phyloP scores from a whole-genome alignment of 2,797 vertebrate species.

The Enteromius anoplus region DNA sequence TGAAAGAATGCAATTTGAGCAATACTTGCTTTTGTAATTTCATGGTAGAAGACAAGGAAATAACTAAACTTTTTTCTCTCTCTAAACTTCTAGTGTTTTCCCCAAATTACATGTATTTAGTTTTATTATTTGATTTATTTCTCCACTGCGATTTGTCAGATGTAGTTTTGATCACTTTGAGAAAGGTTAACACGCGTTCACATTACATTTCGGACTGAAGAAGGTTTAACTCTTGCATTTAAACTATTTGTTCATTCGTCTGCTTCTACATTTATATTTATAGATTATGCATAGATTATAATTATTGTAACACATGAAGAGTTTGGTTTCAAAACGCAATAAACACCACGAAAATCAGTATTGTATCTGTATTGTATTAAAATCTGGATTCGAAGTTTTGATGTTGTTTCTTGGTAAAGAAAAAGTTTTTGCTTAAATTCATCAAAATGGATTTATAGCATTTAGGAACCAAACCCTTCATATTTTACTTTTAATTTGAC shows the following conservation, averaged over 20 bases:
- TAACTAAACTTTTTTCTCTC: constrained; percentile 27
- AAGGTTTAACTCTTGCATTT: neutral
- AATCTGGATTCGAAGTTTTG: no score
- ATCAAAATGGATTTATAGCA: no score
- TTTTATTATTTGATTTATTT: neutral
- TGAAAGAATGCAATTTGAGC: constrained; percentile 69
- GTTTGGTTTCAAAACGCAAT: no score
- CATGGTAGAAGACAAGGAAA: constrained; percentile 40
- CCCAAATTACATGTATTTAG: neutral
- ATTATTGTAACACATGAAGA: no score
- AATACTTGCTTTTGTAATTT: constrained; percentile 63
- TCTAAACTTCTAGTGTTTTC: neutral
- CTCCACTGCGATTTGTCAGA: neutral
- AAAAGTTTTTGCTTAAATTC: no score
- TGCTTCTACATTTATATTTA: neutral
- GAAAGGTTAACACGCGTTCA: neutral
- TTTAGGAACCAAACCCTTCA: no score
- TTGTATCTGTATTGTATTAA: no score
- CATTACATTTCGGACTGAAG: neutral
- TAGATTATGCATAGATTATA: no score
- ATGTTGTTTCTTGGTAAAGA: no score
- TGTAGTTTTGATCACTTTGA: neutral
- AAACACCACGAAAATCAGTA: no score
- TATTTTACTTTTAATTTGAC: no score
- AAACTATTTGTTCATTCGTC: neutral